Conservation (phyloP, 1,140 invertebrate genomes). For the Aethina tumida region DNA sequence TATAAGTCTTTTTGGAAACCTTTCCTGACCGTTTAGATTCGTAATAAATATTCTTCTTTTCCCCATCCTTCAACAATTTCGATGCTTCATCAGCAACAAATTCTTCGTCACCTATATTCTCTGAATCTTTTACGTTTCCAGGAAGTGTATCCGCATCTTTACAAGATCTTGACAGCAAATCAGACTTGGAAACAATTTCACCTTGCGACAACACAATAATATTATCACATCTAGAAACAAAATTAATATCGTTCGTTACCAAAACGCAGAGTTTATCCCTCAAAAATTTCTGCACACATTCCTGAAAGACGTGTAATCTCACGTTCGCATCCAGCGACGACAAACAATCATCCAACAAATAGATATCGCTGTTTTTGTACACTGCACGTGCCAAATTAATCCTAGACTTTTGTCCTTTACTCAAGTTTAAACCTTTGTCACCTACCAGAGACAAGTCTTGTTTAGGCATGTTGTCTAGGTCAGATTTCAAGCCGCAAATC, state of each 20-base stretch:
- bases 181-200: conserved; percentile 1
- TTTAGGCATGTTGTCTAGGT: conserved; percentile 19
- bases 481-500: conserved; percentile 22
- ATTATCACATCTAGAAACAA: too few species aligned
- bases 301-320: conserved; percentile 65
- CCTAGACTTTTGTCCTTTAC: conserved; percentile 82
- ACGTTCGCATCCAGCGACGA: conserved; percentile 76
- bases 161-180: neutral
- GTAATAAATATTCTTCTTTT: conserved; percentile 18
- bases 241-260: conserved; percentile 67
- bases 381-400: conserved; percentile 79
- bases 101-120: conserved; percentile 1
- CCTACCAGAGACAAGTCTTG: conserved; percentile 72
- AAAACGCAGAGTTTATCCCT: conserved; percentile 58
- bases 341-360: conserved; percentile 75
- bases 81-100: conserved; percentile 9
- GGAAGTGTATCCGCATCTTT: too few species aligned
- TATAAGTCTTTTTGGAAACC: conserved; percentile 18
- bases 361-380: conserved; percentile 69
- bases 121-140: conserved; percentile 63
- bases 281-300: conserved; percentile 59
- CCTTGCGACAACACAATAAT: neutral
- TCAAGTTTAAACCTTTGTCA: conserved; percentile 67
- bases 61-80: conserved; percentile 8
- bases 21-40: conserved; percentile 20